These are phyloP conservation scores for Perognathus longimembris DNA, from an alignment of 2,113 vertebrate genomes.

Conservation along the genomic window DNA sequence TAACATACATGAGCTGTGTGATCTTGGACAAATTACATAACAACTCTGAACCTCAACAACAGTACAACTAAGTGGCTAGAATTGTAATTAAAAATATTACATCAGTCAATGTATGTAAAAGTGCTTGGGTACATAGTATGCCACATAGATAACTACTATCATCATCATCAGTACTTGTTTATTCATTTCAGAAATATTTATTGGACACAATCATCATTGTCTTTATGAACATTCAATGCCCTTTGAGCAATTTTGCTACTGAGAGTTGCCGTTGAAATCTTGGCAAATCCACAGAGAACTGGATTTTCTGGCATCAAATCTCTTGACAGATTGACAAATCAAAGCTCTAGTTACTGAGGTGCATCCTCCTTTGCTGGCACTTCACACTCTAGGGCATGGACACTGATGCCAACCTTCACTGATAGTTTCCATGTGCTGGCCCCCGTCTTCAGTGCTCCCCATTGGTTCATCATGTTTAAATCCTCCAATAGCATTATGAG, in stretches of 20 bases:
- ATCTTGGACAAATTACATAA: neutral
- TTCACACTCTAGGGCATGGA: neutral
- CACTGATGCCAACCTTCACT: neutral
- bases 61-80: neutral
- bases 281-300: neutral
- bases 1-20: neutral
- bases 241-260: neutral
- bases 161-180: neutral
- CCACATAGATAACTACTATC: neutral
- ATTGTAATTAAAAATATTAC: neutral
- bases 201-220: neutral
- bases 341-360: neutral
- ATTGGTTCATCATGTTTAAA: neutral
- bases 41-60: neutral
- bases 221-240: neutral
- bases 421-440: neutral
- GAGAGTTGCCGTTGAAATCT: neutral
- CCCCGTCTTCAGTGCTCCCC: neutral
- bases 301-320: neutral
- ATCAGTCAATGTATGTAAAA: neutral
- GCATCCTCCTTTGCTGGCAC: neutral
- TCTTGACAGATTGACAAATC: neutral
- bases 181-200: slow-evolving; percentile 17
- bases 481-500: neutral
- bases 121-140: neutral